Percentiles rank a stretch among this genome's conserved stretches.
phyloP scores from a whole-genome alignment of 2,888 invertebrate species.

The Acleris cristana region DNA sequence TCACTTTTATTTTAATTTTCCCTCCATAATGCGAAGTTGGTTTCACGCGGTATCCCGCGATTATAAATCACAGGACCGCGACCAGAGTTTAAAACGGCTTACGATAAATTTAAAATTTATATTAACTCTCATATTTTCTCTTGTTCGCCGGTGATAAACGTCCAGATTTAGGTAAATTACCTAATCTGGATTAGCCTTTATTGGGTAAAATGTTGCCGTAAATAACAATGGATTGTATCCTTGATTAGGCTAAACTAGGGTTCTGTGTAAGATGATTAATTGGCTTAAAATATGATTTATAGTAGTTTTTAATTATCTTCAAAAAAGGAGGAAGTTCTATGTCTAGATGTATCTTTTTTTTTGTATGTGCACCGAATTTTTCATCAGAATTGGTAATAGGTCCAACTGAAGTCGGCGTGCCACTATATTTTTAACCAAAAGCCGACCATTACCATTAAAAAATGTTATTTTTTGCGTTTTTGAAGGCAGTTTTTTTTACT shows the following conservation, averaged over 20 bases:
- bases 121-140: conserved; percentile 47
- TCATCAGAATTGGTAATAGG: too few relatives aligned
- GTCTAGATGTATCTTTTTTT: too few relatives aligned
- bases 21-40: background rate
- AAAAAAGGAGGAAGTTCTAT: too few relatives aligned
- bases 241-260: background rate
- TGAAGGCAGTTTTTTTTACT: too few relatives aligned
- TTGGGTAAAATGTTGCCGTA: conserved; percentile 16
- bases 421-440: too few relatives aligned
- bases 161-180: conserved; percentile 31
- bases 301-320: too few relatives aligned
- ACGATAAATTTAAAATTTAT: conserved; percentile 62
- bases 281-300: too few relatives aligned
- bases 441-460: too few relatives aligned
- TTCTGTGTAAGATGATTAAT: background rate
- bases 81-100: conserved; percentile 54
- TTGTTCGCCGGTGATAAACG: conserved; percentile 21
- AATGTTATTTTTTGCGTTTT: too few relatives aligned
- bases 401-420: too few relatives aligned
- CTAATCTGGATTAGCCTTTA: conserved; percentile 26
- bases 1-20: background rate
- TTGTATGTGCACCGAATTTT: too few relatives aligned
- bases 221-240: conserved; percentile 4
- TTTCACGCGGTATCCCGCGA: conserved; percentile 45
- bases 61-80: conserved; percentile 60